Base-by-base conservation (phyloP, 2,888 invertebrate species). In the Nowickia ferox region DNA sequence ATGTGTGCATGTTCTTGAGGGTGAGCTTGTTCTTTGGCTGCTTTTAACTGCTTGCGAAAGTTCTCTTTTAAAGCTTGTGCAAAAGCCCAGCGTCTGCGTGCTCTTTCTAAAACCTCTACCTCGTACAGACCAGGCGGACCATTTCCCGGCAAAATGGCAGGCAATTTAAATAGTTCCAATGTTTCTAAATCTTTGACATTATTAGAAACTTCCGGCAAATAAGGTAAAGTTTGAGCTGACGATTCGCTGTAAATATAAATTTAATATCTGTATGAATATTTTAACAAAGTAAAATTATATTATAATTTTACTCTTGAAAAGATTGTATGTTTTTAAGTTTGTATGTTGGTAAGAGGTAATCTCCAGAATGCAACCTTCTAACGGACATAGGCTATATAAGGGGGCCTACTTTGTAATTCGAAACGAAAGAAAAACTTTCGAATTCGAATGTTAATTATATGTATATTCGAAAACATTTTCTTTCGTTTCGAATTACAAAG, bases 11-110 rank as follows among this genome's bases (percentile, higher is more conserved):
- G 93, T 69, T 94, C 93, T 11, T 86, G 87, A 1, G 77, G 17
- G n/a, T 88, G 87, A 0, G 85, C 85, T 3, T 87, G 63, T 11
- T 89, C 84, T 9, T 88, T 88, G 89, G 95, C 95, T 90, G 95
- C 94, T 88, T 95, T 94, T 89, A 92, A 92, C 40, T 93, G 92
- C 81, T 94, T 93, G 72, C 75, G 79, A 19, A 94, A 92, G 19
- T 94, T 94, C 2, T 95, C 94, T 72, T 90, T 89, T 0, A 96
- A 92, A 1, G 94, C 92, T 46, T 94, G 92, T 89, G 95, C 95
- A 94, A 96, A 96, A 55, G 94, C 94, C 87, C 94, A 93, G 88
- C 95, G 95, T 87, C 94, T 95, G 87, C 96, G 93, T n/a, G 95
- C 95, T 78, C 96, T 93, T 89, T 96, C 95, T 55, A 96, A 95